Evolutionary conservation across 2,113 vertebrate genomes (phyloP), one percentile per base, ranked within the genome.

Genomic region (Rhodinocichla rosea): DNA sequence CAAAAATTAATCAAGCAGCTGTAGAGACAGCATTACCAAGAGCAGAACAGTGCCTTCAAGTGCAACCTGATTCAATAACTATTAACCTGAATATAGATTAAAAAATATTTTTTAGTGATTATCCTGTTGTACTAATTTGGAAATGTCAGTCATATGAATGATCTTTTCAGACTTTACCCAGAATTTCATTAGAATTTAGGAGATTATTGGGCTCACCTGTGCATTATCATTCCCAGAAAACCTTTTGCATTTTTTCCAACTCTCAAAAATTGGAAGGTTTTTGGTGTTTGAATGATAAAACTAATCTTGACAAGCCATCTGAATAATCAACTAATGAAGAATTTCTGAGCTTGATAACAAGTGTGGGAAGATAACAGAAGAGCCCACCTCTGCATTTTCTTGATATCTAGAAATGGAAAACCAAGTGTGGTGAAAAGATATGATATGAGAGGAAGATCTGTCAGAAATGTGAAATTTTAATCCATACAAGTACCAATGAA

Each of bases 311-410:
- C 30, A 95, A 94, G 19, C 56, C 69, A 90, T 96, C 95, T 93
- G 69, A 95, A 91, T 79, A 94, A 87, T 73, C 65, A 97, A 14
- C 44, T 85, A 92, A 89, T 67, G 79, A 94, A 93, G 80, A 79
- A 91, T 85, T 97, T 53, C 52, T 92, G 56, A 91, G 82, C 62
- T 94, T 94, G 64, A 96, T 97, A 94, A 83, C 75, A 91, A 44
- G 27, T 42, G 74, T 94, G 57, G 78, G 77, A 81, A 86, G 91
- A 96, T 89, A 95, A 94, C 64, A 94, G 70, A 90, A 94, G 35
- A 83, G 69, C 33, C 76, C 56, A 95, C 62, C 35, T 95, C 85
- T 94, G 56, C 82, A 76, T 85, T 91, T 94, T 55, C 62, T 76
- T 89, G 50, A 84, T 91, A 91, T 62, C 79, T 50, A 90, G 85